Conservation (phyloP, 37 sponge, comb jelly and placozoan genomes). For the Geodia barretti region DNA sequence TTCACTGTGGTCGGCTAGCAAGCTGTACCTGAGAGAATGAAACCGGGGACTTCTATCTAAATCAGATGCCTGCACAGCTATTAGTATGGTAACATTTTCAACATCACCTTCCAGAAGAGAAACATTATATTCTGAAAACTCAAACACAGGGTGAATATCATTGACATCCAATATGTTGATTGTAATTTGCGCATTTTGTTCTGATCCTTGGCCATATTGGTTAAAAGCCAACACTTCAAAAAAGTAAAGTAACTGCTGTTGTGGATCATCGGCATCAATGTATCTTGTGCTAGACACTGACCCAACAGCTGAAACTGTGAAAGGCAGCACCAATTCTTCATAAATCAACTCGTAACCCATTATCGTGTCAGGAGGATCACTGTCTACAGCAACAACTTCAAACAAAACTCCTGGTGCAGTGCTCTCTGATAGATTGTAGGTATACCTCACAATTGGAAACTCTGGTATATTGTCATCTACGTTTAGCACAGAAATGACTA, state of each 20-base stretch:
- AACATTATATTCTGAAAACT: slow-evolving; percentile 19
- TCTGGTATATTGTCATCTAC: slow-evolving; percentile 61
- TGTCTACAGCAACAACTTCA: slow-evolving; percentile 53
- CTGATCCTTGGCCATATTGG: slow-evolving; percentile 32
- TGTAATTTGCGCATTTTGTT: slow-evolving; percentile 25
- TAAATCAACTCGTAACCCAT: slow-evolving; percentile 19
- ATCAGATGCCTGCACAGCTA: slow-evolving; percentile 38
- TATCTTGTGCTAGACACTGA: slow-evolving; percentile 1
- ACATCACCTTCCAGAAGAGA: slow-evolving; percentile 19
- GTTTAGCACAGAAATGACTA: slow-evolving; percentile 52
- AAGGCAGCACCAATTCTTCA: slow-evolving; percentile 8
- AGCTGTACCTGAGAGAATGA: slow-evolving; percentile 7
- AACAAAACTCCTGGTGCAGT: slow-evolving; percentile 24
- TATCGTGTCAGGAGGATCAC: slow-evolving; percentile 39
- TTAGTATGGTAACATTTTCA: not conserved
- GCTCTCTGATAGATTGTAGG: slow-evolving; percentile 31
- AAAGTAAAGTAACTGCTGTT: slow-evolving; percentile 3
- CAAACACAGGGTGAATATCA: slow-evolving; percentile 53
- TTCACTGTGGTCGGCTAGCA: slow-evolving; percentile 15
- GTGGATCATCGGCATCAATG: slow-evolving; percentile 43
- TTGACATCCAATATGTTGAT: slow-evolving; percentile 54
- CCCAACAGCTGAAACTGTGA: slow-evolving; percentile 23
- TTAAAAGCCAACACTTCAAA: slow-evolving; percentile 44
- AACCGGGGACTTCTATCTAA: slow-evolving; percentile 19
- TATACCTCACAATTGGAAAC: slow-evolving; percentile 7